phyloP scores from a whole-genome alignment of 2,888 invertebrate species.

The Cyaniris semiargus region DNA sequence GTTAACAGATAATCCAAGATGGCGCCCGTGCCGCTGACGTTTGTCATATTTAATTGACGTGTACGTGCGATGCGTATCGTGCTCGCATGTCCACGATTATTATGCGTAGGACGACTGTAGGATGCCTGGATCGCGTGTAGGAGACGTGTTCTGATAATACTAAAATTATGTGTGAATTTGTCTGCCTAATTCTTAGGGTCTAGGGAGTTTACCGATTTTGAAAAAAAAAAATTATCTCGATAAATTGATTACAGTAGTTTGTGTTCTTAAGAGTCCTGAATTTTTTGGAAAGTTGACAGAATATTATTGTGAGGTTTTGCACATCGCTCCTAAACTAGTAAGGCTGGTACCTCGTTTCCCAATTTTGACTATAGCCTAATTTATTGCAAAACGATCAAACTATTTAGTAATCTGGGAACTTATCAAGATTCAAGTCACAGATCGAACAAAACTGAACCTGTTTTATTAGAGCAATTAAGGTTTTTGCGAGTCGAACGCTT shows the following conservation, averaged over 20 bases:
- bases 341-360: not conserved
- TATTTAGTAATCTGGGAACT: not conserved
- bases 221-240: too few species aligned
- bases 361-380: not conserved
- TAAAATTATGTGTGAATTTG: not conserved
- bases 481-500: conserved; percentile 4
- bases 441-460: not conserved
- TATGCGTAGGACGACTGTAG: conserved; percentile 11
- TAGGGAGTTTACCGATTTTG: not conserved
- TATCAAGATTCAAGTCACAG: not conserved
- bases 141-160: not conserved
- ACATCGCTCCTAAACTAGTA: not conserved
- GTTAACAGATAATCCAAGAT: conserved; percentile 8
- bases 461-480: not conserved
- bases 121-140: conserved; percentile 16
- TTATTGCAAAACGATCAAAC: not conserved
- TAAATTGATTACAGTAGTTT: too few species aligned
- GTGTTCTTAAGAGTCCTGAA: too few species aligned
- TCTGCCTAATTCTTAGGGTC: not conserved
- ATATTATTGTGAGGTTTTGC: too few species aligned
- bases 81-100: not conserved
- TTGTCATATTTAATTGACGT: conserved; percentile 22
- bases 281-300: too few species aligned
- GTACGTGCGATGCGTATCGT: conserved; percentile 14
- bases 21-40: conserved; percentile 2